Conservation (phyloP, 1,140 invertebrate genomes). For the Pararge aegeria region DNA sequence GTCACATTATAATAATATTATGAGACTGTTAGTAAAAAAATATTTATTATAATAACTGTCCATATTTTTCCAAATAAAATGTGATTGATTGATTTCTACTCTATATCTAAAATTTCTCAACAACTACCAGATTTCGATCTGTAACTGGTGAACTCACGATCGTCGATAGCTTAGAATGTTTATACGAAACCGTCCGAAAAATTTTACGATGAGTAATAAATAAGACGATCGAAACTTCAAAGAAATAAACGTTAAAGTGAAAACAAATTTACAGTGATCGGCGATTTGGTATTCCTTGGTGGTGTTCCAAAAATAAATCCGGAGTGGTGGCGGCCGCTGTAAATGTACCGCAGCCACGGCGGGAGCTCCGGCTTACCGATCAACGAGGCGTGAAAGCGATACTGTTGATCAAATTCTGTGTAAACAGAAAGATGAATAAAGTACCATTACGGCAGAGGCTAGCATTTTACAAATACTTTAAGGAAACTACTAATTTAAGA, state of each 20-base stretch:
- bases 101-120: no score
- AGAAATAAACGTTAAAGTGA: not conserved
- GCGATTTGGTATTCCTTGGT: constrained; percentile 74
- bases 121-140: not conserved
- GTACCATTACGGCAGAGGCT: no score
- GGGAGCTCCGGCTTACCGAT: constrained; percentile 89
- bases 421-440: not conserved
- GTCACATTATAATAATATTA: no score
- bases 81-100: no score
- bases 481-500: no score
- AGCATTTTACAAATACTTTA: no score
- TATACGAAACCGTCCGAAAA: not conserved
- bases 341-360: constrained; percentile 90
- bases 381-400: constrained; percentile 84
- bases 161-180: not conserved
- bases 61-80: no score
- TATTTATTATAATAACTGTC: no score
- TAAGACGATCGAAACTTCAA: not conserved
- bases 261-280: constrained; percentile 50
- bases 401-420: constrained; percentile 80
- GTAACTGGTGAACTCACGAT: not conserved
- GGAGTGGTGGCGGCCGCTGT: constrained; percentile 85
- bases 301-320: constrained; percentile 91
- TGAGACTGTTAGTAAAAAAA: no score
- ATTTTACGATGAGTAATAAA: not conserved